These are phyloP conservation scores for Ernsta delagoae DNA, from an alignment of 2,888 invertebrate species.

Conservation along the genomic window DNA sequence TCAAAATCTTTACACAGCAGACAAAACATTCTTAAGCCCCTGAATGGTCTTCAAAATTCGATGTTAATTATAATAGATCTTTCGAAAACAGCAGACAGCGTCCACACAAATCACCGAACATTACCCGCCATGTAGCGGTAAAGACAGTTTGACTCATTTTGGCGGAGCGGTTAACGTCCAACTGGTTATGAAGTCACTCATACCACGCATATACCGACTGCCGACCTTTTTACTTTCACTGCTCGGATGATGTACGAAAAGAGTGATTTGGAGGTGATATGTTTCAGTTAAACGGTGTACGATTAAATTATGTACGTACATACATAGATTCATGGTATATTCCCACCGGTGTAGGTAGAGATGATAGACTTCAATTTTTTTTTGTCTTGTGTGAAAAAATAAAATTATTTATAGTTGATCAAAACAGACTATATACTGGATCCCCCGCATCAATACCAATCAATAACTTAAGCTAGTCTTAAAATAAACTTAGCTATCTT, in stretches of 20 bases:
- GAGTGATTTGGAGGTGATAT: background rate
- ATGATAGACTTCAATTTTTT: no score
- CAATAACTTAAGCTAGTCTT: no score
- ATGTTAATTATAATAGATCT: background rate
- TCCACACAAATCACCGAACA: constrained; percentile 3
- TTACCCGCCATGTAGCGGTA: constrained; percentile 8
- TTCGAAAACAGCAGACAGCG: constrained; percentile 9
- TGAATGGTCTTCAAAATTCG: background rate
- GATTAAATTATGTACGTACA: no score
- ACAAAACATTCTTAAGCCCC: background rate
- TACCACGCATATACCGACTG: constrained; percentile 21
- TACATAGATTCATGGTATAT: no score
- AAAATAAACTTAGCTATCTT: no score
- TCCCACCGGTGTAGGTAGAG: no score
- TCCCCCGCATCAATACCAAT: no score
- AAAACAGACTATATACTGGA: no score
- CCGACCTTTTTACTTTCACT: constrained; percentile 41
- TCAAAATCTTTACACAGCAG: background rate
- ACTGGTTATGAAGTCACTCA: constrained; percentile 37
- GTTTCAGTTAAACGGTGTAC: no score
- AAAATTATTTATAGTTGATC: no score
- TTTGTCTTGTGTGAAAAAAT: no score
- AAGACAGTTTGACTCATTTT: constrained; percentile 6
- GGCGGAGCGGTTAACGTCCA: constrained; percentile 15
- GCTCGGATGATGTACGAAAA: constrained; percentile 17